Conservation (phyloP, 2,797 vertebrate species). For the Sardinella longiceps region DNA sequence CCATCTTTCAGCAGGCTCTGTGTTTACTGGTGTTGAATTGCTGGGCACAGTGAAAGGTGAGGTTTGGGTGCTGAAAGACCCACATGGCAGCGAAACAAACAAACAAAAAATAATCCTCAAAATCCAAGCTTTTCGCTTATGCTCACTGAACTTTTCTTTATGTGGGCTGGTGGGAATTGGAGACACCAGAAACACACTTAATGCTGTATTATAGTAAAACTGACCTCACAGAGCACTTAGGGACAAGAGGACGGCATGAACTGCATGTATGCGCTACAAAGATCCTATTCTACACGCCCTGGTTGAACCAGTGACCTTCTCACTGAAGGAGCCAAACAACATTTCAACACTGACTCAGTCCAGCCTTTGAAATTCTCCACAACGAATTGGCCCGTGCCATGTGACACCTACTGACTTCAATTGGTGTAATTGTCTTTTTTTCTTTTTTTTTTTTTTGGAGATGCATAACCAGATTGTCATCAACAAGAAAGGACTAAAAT, state of each 20-base stretch:
- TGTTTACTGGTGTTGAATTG: neutral
- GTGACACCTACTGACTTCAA: neutral
- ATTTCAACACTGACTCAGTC: neutral
- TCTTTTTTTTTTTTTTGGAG: neutral
- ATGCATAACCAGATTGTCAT: neutral
- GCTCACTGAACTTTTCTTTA: neutral
- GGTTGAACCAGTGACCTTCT: neutral
- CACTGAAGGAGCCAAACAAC: neutral
- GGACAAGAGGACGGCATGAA: neutral
- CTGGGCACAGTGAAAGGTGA: neutral
- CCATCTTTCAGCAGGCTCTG: neutral
- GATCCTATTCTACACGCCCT: neutral
- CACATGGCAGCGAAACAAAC: neutral
- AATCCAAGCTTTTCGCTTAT: neutral
- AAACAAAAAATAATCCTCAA: neutral
- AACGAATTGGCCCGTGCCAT: neutral
- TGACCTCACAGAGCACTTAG: slow-evolving; percentile 3
- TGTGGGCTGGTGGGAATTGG: slow-evolving; percentile 1
- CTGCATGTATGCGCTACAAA: neutral
- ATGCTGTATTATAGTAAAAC: neutral
- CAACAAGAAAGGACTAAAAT: neutral
- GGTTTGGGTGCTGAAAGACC: neutral
- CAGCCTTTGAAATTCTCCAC: neutral
- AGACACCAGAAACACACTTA: neutral
- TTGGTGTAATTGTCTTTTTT: neutral